These are phyloP conservation scores for Cyrtodaria siliqua DNA, from an alignment of 2,888 invertebrate species.

Conservation along the genomic window DNA sequence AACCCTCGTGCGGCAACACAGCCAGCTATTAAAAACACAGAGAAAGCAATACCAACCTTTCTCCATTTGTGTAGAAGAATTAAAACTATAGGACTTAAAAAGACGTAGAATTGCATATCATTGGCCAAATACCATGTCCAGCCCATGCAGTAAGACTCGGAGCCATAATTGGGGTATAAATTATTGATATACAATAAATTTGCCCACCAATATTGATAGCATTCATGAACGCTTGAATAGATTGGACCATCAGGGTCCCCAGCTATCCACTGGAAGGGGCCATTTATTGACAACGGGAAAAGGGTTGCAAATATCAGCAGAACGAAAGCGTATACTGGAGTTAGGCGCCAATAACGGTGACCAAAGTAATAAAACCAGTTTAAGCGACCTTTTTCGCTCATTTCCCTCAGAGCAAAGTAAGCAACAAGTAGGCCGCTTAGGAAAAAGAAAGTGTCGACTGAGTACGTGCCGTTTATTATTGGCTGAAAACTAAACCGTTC, in stretches of 20 bases:
- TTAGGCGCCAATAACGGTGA: conserved; percentile 71
- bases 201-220: conserved; percentile 79
- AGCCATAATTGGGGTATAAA: conserved; percentile 68
- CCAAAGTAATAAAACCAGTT: conserved; percentile 53
- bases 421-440: conserved; percentile 66
- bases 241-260: conserved; percentile 16
- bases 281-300: conserved; percentile 35
- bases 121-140: conserved; percentile 78
- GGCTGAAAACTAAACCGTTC: conserved; percentile 69
- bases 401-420: conserved; percentile 43
- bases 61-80: conserved; percentile 22
- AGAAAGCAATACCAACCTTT: conserved; percentile 19
- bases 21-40: conserved; percentile 21
- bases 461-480: conserved; percentile 77
- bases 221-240: conserved; percentile 23
- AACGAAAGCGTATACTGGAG: conserved; percentile 59
- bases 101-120: conserved; percentile 79
- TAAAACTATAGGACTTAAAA: conserved; percentile 66
- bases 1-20: conserved; percentile 18
- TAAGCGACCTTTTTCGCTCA: conserved; percentile 32
- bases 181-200: conserved; percentile 80
- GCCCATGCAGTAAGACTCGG: conserved; percentile 71
- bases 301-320: conserved; percentile 50
- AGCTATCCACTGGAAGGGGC: conserved; percentile 54
- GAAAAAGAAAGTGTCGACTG: conserved; percentile 82